phyloP scores from a whole-genome alignment of 2,113 vertebrate genomes.

The Bujurquina vittata region DNA sequence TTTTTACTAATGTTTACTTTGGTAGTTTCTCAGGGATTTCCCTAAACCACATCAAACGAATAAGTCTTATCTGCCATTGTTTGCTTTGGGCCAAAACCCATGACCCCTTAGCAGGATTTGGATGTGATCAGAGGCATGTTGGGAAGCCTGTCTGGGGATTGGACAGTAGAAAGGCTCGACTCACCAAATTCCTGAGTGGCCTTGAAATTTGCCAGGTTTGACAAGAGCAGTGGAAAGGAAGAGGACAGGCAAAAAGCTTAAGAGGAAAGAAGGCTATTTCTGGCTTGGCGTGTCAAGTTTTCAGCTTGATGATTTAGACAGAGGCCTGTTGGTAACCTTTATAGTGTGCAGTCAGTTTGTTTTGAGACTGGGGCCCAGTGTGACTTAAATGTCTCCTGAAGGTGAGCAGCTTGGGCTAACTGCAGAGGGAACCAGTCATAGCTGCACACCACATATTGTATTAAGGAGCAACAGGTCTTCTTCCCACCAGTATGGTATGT shows the following conservation, averaged over 20 bases:
- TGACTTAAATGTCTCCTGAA: constrained; percentile 35
- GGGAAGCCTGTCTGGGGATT: constrained; percentile 40
- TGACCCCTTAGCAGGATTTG: constrained; percentile 33
- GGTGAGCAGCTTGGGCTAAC: not conserved
- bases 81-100: constrained; percentile 54
- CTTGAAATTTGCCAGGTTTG: constrained; percentile 65
- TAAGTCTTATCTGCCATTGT: constrained; percentile 64
- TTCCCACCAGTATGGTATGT: constrained; percentile 24
- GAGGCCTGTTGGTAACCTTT: constrained; percentile 47
- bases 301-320: constrained; percentile 51
- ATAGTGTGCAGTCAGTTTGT: constrained; percentile 35
- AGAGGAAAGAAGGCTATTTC: constrained; percentile 49
- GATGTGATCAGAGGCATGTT: constrained; percentile 39
- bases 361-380: constrained; percentile 36
- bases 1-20: constrained; percentile 44
- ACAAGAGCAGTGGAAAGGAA: constrained; percentile 52
- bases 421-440: constrained; percentile 5
- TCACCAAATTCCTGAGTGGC: constrained; percentile 52
- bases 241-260: constrained; percentile 25
- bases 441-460: not conserved
- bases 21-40: constrained; percentile 43
- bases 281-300: constrained; percentile 29
- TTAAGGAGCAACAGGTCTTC: constrained; percentile 23
- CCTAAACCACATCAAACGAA: constrained; percentile 58
- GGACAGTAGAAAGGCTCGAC: constrained; percentile 62